Conservation (phyloP, 2,113 vertebrate species). For the Neodontobutis hainanensis region DNA sequence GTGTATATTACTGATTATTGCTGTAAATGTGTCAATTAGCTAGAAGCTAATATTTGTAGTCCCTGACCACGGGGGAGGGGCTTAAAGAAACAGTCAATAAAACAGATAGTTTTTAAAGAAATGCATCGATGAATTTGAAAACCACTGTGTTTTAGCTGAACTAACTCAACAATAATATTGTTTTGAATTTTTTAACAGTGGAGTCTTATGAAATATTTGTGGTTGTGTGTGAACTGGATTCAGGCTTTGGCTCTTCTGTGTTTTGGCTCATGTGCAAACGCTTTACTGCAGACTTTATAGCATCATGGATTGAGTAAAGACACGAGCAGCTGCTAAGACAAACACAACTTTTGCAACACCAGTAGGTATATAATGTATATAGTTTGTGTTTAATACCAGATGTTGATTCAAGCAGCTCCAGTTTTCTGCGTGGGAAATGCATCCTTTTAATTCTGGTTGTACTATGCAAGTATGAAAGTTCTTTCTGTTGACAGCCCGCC, state of each 20-base stretch:
- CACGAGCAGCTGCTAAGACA: slow-evolving; percentile 14
- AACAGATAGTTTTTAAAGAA: too few species aligned
- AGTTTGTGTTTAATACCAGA: not conserved
- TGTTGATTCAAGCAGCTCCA: not conserved
- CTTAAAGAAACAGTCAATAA: too few species aligned
- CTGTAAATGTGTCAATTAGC: too few species aligned
- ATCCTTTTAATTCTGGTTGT: not conserved
- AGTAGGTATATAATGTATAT: not conserved
- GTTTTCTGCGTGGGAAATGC: too few species aligned
- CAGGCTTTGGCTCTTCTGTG: slow-evolving; percentile 2
- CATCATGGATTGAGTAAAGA: slow-evolving; percentile 13
- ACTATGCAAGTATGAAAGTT: too few species aligned
- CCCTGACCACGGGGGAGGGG: too few species aligned
- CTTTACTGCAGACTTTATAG: slow-evolving; percentile 28
- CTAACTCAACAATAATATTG: too few species aligned
- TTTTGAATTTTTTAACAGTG: not conserved
- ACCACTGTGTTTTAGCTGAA: too few species aligned
- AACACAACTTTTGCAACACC: not conserved
- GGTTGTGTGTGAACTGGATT: slow-evolving; percentile 12
- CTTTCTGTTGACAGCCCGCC: too few species aligned
- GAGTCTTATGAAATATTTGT: slow-evolving; percentile 14
- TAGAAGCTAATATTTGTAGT: too few species aligned
- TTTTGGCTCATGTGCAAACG: slow-evolving; percentile 16
- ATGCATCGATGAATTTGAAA: too few species aligned
- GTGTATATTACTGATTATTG: too few species aligned